Evolutionary conservation across 2,888 invertebrate genomes (phyloP), one percentile per base, ranked within the genome.

Genomic region (Eristalinus aeneus): DNA sequence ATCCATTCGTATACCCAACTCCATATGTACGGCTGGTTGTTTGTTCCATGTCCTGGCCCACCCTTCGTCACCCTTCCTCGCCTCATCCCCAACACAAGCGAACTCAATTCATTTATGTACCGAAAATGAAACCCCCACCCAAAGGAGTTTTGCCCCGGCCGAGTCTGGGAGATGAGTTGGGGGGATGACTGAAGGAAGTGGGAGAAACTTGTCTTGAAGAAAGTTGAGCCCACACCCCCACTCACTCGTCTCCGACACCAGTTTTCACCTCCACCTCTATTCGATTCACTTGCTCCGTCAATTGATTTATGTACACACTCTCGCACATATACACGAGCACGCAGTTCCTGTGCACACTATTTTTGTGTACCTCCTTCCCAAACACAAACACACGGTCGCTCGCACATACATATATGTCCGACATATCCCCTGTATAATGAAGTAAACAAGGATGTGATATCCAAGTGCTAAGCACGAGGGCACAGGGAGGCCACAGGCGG

Each of bases 141-240:
- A 34, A 46, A 68, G 72, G 84, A 76, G 76, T 80, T 76, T 72
- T 53, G 74, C 53, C 61, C 60, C 71, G 67, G 54, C 23, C 56
- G 27, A 58, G 16, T 61, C 16, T 32, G 31, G 54, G 22, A 22
- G 60, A 56, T 65, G 71, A 58, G n/a, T 46, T 27, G 2, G 27
- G 64, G 65, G 53, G 61, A 31, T 10, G 75, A 8, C 8, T 16
- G 16, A 16, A 8, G 8, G 32, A 60, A 16, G 72, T 20, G 60
- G 74, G 86, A 82, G 86, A 82, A 86, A 86, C 82, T 86, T 86
- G 86, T 86, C 86, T 86, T 86, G 54, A 86, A 82, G 82, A 86
- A 86, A 86, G 77, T 82, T 86, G 36, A 73, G 76, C 68, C 73
- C 22, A 53, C 69, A 68, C 32, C 46, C 69, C 65, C 12, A 58